A percentile compares a stretch with the other conserved stretches of the same genome.
These are phyloP conservation scores for Orthonevra nobilis DNA, from an alignment of 2,888 invertebrate species.

Conservation along the genomic window DNA sequence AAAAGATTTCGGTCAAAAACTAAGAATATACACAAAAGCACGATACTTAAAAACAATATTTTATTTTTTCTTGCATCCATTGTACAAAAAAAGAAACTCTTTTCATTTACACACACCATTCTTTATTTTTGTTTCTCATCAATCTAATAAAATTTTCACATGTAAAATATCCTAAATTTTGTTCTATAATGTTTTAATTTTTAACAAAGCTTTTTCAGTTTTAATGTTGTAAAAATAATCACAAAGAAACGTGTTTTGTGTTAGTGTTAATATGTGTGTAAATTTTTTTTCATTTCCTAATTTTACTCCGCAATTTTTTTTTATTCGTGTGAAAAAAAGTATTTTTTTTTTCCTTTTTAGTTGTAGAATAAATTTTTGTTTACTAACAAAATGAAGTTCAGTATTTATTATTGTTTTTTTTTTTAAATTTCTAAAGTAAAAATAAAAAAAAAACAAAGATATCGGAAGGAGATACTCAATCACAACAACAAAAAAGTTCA, in stretches of 20 bases:
- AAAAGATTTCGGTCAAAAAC: constrained; percentile 39
- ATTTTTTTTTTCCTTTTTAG: constrained; percentile 54
- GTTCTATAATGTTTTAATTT: constrained; percentile 9
- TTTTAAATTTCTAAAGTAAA: constrained; percentile 2
- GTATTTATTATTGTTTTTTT: constrained; percentile 40
- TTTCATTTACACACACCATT: constrained; percentile 45
- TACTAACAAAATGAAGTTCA: constrained; percentile 54
- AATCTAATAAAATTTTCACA: constrained; percentile 18
- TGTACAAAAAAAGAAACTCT: constrained; percentile 53
- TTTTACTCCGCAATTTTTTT: constrained; percentile 16
- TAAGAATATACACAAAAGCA: constrained; percentile 42
- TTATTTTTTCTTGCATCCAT: constrained; percentile 56
- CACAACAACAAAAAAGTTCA: constrained; percentile 71
- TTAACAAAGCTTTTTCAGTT: constrained; percentile 33
- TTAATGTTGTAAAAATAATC: constrained; percentile 39
- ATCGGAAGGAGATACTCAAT: constrained; percentile 61
- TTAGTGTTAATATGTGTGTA: constrained; percentile 79
- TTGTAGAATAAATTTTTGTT: constrained; percentile 20
- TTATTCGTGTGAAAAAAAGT: constrained; percentile 30
- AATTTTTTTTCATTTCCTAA: constrained; percentile 29
- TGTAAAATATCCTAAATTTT: constrained; percentile 27
- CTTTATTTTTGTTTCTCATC: constrained; percentile 53
- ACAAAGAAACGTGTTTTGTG: constrained; percentile 78
- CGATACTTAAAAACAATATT: constrained; percentile 41
- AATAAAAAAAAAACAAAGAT: too few relatives aligned